Base-by-base conservation (phyloP, 2,888 invertebrate genomes). In the Elgonia sp. region DNA sequence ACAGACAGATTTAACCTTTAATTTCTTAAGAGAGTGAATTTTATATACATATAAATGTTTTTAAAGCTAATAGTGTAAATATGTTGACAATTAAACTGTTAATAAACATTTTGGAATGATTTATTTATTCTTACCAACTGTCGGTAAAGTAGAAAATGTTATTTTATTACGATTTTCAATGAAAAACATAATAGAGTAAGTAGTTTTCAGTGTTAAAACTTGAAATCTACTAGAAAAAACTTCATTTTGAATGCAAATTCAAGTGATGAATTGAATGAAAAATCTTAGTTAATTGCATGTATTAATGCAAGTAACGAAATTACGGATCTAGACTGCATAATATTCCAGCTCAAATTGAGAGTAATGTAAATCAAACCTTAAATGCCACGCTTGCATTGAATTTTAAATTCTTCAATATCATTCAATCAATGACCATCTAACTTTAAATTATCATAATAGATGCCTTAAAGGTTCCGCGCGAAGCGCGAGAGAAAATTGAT, bases 381-480 rank as follows among this genome's bases (percentile, higher is more conserved):
- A 86, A 86, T 70, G 81, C 76, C 81, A 37, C 76, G 76, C 14
- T 77, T 77, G 46, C 57, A 79, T 85, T 88, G 84, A 88, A 88
- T 88, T 88, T 88, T 62, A 85, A 84, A 88, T 88, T 88, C 62
- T 82, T 70, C 83, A 85, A 82, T 85, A 83, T 76, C 88, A 77
- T 82, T 76, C 88, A 85, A 88, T 88, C 88, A 88, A 88, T 88
- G 76, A 81, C 81, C 85, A 84, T 77, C 85, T 82, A 82, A 82
- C 85, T 85, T 84, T 73, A 62, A 87, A 84, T 84, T 87, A 84
- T 84, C 87, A 86, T 86, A 86, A 86, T 86, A 82, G 77, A 86
- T 82, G 81, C 79, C 65, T 82, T 73, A 72, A 82, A 82, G 86
- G 81, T 86, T 84, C 76, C 63, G 70, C 80, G 84, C 65, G 65